Evolutionary conservation across 1,140 invertebrate genomes (phyloP).

Genomic region (Scaptomyza montana): DNA sequence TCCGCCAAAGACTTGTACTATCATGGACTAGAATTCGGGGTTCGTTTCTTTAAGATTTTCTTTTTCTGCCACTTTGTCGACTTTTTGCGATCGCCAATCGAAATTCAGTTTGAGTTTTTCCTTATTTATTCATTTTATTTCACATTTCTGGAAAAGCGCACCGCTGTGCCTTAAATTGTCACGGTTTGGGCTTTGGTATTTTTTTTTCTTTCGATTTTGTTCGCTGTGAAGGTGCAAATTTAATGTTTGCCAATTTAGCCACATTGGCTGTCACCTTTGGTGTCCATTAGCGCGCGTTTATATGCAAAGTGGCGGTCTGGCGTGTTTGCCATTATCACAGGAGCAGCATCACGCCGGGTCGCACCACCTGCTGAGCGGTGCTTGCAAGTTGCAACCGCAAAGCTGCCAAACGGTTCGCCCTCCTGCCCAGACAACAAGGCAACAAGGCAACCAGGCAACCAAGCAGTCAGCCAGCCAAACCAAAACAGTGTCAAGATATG

Average conservation of each 20-base stretch:
- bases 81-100: constrained; percentile 24
- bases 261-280: constrained; percentile 77
- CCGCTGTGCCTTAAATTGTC: constrained; percentile 81
- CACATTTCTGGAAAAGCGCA: constrained; percentile 74
- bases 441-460: constrained; percentile 4
- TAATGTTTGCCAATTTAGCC: constrained; percentile 82
- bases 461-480: background rate
- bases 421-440: constrained; percentile 14
- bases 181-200: constrained; percentile 48
- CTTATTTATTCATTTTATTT: constrained; percentile 27
- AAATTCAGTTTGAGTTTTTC: constrained; percentile 11
- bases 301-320: constrained; percentile 77
- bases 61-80: constrained; percentile 30
- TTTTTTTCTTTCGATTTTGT: constrained; percentile 12
- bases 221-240: constrained; percentile 78
- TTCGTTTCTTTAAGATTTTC: constrained; percentile 19
- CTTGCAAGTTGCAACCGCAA: constrained; percentile 3
- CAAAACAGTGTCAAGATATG: constrained; percentile 60
- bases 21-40: constrained; percentile 16
- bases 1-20: background rate
- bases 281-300: constrained; percentile 81
- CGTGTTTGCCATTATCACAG: constrained; percentile 74
- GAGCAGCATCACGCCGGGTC: constrained; percentile 73
- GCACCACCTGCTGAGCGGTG: constrained; percentile 71
- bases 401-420: constrained; percentile 42